phyloP scores from a whole-genome alignment of 2,113 vertebrate genomes.

The Semicossyphus pulcher region DNA sequence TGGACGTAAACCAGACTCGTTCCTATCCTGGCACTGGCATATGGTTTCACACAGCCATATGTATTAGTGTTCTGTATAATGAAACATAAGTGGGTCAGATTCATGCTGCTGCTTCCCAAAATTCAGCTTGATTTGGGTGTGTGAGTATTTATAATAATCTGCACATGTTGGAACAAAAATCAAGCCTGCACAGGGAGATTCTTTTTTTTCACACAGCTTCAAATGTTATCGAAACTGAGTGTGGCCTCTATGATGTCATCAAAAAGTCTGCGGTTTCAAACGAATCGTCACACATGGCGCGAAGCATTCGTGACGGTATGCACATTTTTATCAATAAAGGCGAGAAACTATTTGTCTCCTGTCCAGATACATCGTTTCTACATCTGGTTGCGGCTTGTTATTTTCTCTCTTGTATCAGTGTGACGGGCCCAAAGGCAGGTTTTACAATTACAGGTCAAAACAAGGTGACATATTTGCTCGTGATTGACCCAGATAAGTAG shows the following conservation, averaged over 20 bases:
- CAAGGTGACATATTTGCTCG: constrained; percentile 50
- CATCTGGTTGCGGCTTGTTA: constrained; percentile 22
- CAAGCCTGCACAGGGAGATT: not conserved
- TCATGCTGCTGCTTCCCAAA: constrained; percentile 27
- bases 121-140: not conserved
- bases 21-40: constrained; percentile 39
- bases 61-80: constrained; percentile 28
- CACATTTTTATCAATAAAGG: constrained; percentile 37
- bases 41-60: constrained; percentile 33
- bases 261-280: constrained; percentile 16
- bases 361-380: constrained; percentile 5
- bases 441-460: constrained; percentile 47
- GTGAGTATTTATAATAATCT: constrained; percentile 3
- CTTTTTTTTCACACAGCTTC: constrained; percentile 22
- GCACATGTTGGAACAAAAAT: constrained; percentile 20
- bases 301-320: constrained; percentile 41
- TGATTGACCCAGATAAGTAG: constrained; percentile 41
- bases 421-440: constrained; percentile 19
- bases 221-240: constrained; percentile 1
- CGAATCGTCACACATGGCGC: constrained; percentile 28
- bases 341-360: constrained; percentile 1
- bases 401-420: constrained; percentile 5
- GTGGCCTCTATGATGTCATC: constrained; percentile 30
- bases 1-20: constrained; percentile 68
- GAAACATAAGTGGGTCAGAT: constrained; percentile 34